These are phyloP conservation scores for Meiosimyza platycephala DNA, from an alignment of 2,888 invertebrate genomes.

Conservation along the genomic window DNA sequence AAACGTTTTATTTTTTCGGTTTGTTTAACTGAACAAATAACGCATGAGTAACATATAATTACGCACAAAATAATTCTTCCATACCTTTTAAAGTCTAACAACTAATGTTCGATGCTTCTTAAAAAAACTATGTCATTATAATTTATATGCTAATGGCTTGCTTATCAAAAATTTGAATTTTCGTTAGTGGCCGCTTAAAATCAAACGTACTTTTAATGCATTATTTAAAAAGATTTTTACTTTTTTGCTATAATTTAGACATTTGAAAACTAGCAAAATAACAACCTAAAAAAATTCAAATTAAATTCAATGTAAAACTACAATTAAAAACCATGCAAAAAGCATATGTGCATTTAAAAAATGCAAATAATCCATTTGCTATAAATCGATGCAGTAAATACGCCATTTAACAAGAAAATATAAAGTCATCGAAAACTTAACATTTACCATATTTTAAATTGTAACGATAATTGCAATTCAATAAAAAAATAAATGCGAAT, in stretches of 20 bases:
- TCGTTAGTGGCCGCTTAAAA: no score
- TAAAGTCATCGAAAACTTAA: not conserved
- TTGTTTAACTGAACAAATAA: no score
- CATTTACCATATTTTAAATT: conserved; percentile 15
- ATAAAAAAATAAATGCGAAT: not conserved
- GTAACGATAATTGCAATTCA: conserved; percentile 21
- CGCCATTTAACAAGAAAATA: not conserved
- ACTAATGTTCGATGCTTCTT: conserved; percentile 1
- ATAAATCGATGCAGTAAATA: not conserved
- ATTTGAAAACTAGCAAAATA: conserved; percentile 38
- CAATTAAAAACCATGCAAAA: not conserved
- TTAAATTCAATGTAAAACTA: not conserved
- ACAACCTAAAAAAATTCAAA: conserved; percentile 30
- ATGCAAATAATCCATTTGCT: conserved; percentile 6
- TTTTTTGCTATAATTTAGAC: conserved; percentile 32
- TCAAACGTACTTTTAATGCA: no score
- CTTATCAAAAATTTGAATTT: no score
- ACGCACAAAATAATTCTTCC: not conserved
- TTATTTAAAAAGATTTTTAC: no score
- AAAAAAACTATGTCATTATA: not conserved
- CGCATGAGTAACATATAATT: no score
- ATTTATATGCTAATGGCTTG: no score
- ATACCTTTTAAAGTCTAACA: not conserved
- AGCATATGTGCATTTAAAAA: conserved; percentile 5
- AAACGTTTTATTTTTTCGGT: no score